Evolutionary conservation across 2,888 invertebrate species (phyloP).

Genomic region (Margaritifera margaritifera): DNA sequence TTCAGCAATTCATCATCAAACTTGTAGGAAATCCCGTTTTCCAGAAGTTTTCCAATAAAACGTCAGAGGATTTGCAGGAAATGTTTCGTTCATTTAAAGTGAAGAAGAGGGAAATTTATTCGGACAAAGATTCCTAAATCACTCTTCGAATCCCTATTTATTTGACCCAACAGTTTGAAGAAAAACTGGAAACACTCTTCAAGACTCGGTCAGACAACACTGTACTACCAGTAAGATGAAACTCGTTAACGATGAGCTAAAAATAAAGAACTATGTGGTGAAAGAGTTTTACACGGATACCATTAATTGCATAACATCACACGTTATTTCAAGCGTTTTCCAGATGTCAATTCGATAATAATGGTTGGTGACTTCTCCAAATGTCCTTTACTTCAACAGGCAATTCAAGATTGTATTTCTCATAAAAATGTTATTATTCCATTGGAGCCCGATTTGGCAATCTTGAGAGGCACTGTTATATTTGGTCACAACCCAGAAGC

Average conservation of each 20-base stretch:
- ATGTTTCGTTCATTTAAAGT: conserved; percentile 18
- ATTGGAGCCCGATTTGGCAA: conserved; percentile 13
- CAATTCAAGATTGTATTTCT: conserved; percentile 2
- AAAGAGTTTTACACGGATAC: conserved; percentile 10
- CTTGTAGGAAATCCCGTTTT: too few relatives aligned
- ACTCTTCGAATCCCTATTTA: neutral
- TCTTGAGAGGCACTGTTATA: conserved; percentile 22
- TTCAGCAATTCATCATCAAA: too few relatives aligned
- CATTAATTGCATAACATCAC: conserved; percentile 11
- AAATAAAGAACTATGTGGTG: conserved; percentile 17
- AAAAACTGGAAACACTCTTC: conserved; percentile 14
- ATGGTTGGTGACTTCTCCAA: conserved; percentile 31
- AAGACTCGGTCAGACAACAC: conserved; percentile 15
- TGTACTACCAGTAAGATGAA: conserved; percentile 15
- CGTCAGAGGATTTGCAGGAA: conserved; percentile 13
- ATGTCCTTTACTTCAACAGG: conserved; percentile 15
- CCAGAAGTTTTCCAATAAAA: too few relatives aligned
- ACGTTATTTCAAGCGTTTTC: conserved; percentile 10
- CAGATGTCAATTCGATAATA: conserved; percentile 16
- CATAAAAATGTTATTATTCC: conserved; percentile 15
- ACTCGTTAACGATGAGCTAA: conserved; percentile 17
- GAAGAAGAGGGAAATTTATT: conserved; percentile 19
- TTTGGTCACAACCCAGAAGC: conserved; percentile 21
- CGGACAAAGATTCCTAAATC: conserved; percentile 11
- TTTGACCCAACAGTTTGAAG: conserved; percentile 7